Base-by-base conservation (phyloP, 2,113 vertebrate species). In the Aspiorhynchus laticeps region DNA sequence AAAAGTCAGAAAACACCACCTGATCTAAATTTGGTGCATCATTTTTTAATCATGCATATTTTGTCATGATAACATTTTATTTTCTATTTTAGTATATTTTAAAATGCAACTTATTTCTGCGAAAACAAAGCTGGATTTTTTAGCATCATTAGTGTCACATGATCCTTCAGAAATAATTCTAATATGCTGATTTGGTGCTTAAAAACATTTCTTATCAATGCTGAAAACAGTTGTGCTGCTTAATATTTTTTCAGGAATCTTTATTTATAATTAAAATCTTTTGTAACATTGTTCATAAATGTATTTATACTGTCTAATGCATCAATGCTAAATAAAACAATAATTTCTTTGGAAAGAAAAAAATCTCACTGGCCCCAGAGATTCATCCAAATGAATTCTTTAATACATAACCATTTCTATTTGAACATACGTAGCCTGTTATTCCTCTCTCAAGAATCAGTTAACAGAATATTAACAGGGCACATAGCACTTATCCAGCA, bases 1-100 rank as follows among this genome's bases (percentile, higher is more conserved):
- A 84, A 71, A 69, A 74, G 28, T 83, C 41, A 33, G 65, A 83
- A 83, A 83, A 83, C 10, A 69, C 1, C 10, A 17, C 15, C 9
- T 51, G 9, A 46, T 43, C 24, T 46, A 17, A 36, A 46, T 65
- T 41, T 61, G 24, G 7, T 78, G 26, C 8, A 10, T 76, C 0
- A 28, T 28, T 28, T 82, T 46, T 82, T 31, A 31, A 12, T 80
- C 24, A 3, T 33, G 10, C 3, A 1, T 33, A 36, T 78, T 56
- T 4, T 75, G 21, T 38, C 67, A 38, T 21, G 9, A 67, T 33
- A 31, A 31, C 26, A 31, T 67, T 67, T 31, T 67, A 67, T 33
- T 14, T 67, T 33, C 14, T 31, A n/a, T n/a, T n/a, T n/a, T n/a
- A n/a, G n/a, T n/a, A n/a, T n/a, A n/a, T n/a, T n/a, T n/a, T n/a